Conservation (phyloP, 2,797 vertebrate genomes). For the Rallus crepitans region DNA sequence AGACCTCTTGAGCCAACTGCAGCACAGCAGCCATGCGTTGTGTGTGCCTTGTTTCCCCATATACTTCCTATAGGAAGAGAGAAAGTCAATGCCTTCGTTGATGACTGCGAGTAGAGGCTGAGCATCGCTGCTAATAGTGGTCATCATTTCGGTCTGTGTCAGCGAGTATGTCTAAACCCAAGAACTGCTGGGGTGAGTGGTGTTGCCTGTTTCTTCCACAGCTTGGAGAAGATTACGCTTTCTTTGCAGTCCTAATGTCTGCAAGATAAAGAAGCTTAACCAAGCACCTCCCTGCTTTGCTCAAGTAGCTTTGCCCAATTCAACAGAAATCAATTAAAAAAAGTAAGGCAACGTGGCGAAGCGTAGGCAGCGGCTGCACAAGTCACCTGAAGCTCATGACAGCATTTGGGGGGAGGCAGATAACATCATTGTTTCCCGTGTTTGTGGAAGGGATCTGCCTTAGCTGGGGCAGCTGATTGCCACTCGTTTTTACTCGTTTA, state of each 20-base stretch:
- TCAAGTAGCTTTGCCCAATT: background rate
- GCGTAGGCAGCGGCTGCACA: background rate
- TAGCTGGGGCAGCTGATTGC: background rate
- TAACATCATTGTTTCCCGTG: background rate
- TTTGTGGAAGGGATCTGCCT: background rate
- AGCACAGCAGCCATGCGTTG: rapidly evolving
- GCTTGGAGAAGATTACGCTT: background rate
- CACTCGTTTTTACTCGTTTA: background rate
- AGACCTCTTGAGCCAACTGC: background rate
- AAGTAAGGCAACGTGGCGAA: background rate
- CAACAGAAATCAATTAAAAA: background rate
- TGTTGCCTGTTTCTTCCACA: background rate
- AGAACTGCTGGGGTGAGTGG: rapidly evolving
- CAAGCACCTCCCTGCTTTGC: background rate
- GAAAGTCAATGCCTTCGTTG: rapidly evolving
- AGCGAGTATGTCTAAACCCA: background rate
- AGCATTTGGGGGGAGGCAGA: background rate
- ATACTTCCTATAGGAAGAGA: background rate
- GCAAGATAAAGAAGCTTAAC: background rate
- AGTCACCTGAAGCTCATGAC: background rate
- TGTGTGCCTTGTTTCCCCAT: rapidly evolving
- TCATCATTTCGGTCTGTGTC: rapidly evolving
- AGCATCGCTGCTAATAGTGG: background rate
- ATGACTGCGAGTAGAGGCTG: rapidly evolving
- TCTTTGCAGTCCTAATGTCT: background rate